Base-by-base conservation (phyloP, 2,113 vertebrate genomes). In the Carettochelys insculpta region DNA sequence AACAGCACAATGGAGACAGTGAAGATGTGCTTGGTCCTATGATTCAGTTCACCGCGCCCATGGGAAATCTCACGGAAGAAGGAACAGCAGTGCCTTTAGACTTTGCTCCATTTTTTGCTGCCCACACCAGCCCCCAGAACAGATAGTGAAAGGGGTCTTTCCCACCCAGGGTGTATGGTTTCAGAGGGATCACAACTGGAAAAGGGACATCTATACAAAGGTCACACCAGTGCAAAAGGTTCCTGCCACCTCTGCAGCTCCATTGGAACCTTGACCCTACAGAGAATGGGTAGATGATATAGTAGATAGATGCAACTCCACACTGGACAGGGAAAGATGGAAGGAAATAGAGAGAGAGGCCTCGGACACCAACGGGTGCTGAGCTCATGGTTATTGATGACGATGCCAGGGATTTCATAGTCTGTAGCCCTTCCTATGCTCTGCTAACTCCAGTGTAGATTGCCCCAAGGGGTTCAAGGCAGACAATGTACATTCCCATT, bases 161-260 rank as follows among this genome's bases (percentile, higher is more conserved):
- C 6, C 43, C 16, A 82, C 71, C 43, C 77, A 19, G 77, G 65
- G 61, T 1, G 31, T n/a, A 77, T 73, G 4, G 24, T 1, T 73
- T 20, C 79, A 68, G 65, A 50, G 25, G 77, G 20, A 79, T 11
- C 78, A 80, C 11, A 9, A 75, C 6, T 5, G 4, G 89, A 56
- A 88, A 5, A 1, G 6, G 0, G 0, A 14, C n/a, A 83, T 4
- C 3, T 19, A 38, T 27, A 80, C 7, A 27, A 54, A 79, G 25
- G 13, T 38, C 51, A 80, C 51, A 54, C 8, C 25, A 54, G 38
- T 13, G 41, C 38, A n/a, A 71, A 43, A 25, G 68, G n/a, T 24
- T 41, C 68, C 68, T 71, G 38, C 9, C 20, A 71, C 3, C n/a
- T 41, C n/a, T 25, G 17, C 22, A 61, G 68, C 68, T 71, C n/a